Evolutionary conservation across 2,797 vertebrate genomes (phyloP).

Genomic region (Balearica regulorum): DNA sequence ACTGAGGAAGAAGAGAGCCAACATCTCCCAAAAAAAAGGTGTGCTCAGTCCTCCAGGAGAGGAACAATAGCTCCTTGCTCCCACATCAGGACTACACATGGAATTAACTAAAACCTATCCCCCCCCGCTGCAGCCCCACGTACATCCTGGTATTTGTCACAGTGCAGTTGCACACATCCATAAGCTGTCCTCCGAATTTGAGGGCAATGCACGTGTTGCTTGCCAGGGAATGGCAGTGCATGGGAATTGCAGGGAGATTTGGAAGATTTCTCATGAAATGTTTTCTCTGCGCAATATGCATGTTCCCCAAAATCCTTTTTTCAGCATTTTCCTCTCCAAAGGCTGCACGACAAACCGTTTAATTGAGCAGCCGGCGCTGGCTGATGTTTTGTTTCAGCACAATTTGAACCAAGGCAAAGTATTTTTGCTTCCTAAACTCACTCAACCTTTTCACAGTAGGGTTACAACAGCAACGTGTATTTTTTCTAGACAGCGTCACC

Average conservation of each 20-base stretch:
- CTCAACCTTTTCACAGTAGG: background rate
- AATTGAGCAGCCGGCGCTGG: background rate
- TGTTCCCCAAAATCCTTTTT: background rate
- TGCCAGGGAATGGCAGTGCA: fast-evolving
- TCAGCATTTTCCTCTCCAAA: background rate
- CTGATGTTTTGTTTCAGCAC: background rate
- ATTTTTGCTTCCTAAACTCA: background rate
- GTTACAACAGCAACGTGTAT: background rate
- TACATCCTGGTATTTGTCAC: background rate
- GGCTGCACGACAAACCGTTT: background rate
- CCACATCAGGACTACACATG: background rate
- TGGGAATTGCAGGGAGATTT: background rate
- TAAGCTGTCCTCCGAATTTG: background rate
- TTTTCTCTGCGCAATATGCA: background rate
- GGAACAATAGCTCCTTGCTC: background rate
- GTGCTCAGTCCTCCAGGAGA: background rate
- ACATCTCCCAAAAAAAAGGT: background rate
- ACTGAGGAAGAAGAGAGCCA: background rate
- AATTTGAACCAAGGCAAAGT: background rate
- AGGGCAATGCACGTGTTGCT: background rate
- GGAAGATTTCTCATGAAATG: background rate
- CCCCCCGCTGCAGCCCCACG: fast-evolving
- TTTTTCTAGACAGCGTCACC: background rate
- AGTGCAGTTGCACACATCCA: fast-evolving
- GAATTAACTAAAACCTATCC: background rate